These are phyloP conservation scores for Oceanites oceanicus DNA, from an alignment of 2,113 vertebrate genomes.

Conservation along the genomic window DNA sequence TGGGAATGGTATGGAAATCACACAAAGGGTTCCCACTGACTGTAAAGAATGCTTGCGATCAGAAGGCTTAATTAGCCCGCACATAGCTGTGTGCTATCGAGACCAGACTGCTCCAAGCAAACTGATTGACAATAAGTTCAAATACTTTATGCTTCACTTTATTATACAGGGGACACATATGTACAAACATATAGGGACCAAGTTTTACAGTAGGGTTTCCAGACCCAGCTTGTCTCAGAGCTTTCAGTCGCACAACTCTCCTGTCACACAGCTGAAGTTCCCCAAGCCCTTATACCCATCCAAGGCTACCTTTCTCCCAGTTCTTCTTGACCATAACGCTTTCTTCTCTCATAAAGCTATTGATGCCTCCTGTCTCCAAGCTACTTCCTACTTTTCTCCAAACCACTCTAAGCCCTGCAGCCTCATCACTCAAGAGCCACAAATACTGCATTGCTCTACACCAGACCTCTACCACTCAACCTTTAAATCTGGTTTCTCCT, in stretches of 20 bases:
- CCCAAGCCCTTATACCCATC: neutral
- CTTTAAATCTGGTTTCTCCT: neutral
- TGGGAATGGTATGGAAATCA: neutral
- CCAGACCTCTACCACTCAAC: neutral
- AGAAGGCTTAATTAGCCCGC: neutral
- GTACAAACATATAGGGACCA: neutral
- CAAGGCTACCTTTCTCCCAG: neutral
- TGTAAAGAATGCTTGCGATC: neutral
- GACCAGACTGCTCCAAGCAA: neutral
- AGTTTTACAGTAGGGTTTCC: neutral
- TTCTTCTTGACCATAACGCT: neutral
- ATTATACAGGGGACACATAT: neutral
- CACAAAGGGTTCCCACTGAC: neutral
- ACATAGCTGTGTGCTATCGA: neutral
- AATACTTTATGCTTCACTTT: neutral
- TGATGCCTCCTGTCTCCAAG: neutral
- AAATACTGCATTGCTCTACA: neutral
- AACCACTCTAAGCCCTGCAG: neutral
- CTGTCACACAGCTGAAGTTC: neutral
- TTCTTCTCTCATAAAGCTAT: neutral
- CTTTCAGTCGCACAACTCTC: neutral
- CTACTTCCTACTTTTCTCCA: neutral
- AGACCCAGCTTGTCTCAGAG: neutral
- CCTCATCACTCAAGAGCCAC: neutral
- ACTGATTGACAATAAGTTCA: neutral